These are phyloP conservation scores for Luehdorfia chinensis DNA, from an alignment of 1,140 invertebrate species.

Conservation along the genomic window DNA sequence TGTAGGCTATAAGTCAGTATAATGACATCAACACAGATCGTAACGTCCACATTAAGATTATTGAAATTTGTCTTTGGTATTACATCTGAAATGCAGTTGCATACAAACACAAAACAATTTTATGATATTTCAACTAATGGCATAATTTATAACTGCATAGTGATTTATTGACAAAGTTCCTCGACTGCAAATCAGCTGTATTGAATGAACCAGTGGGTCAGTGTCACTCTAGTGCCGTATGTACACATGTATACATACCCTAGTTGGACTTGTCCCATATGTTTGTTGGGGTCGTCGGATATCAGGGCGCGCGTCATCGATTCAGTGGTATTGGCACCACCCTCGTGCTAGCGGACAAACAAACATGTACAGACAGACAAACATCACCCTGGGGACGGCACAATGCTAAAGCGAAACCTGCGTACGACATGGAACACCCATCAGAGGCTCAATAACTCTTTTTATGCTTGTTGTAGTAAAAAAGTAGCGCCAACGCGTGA, in stretches of 20 bases:
- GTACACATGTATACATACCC: constrained; percentile 86
- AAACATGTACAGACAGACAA: constrained; percentile 70
- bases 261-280: constrained; percentile 92
- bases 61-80: background rate
- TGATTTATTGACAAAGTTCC: too few relatives aligned
- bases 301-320: constrained; percentile 94
- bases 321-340: constrained; percentile 92
- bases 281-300: constrained; percentile 91
- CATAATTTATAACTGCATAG: too few relatives aligned
- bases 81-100: constrained; percentile 9
- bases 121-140: background rate
- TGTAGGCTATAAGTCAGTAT: too few relatives aligned
- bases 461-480: constrained; percentile 72
- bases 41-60: background rate
- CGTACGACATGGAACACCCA: constrained; percentile 73
- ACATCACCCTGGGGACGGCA: constrained; percentile 79
- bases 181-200: constrained; percentile 8
- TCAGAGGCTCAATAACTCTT: too few relatives aligned
- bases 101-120: background rate
- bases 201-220: constrained; percentile 19
- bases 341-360: constrained; percentile 89
- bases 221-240: constrained; percentile 62
- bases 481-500: constrained; percentile 64
- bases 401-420: constrained; percentile 61
- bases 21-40: background rate